Evolutionary conservation across 2,113 vertebrate genomes (phyloP).

Genomic region (Cryptomyrus ogoouensis): DNA sequence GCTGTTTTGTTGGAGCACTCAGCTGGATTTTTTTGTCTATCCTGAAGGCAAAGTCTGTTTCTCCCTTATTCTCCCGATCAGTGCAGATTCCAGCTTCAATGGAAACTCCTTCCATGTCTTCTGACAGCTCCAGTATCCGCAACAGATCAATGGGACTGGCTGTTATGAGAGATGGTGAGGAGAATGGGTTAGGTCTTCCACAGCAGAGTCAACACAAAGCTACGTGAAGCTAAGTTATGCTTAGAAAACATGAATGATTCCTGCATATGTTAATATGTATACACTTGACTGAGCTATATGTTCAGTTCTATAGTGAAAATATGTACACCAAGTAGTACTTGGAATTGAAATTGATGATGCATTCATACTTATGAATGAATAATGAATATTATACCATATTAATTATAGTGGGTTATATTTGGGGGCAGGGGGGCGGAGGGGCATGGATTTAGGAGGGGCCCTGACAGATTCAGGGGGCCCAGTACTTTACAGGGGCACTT

Average conservation of each 20-base stretch:
- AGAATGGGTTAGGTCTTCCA: neutral
- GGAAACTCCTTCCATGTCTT: conserved; percentile 63
- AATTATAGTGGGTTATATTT: neutral
- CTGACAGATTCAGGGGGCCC: neutral
- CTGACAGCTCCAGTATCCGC: conserved; percentile 60
- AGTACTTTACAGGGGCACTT: neutral
- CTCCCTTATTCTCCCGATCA: conserved; percentile 53
- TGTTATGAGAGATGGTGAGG: conserved; percentile 30
- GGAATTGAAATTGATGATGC: neutral
- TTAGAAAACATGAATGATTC: neutral
- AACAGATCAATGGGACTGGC: conserved; percentile 69
- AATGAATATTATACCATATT: neutral
- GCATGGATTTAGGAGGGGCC: neutral
- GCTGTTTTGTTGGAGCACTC: conserved; percentile 67
- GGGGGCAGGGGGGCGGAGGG: neutral
- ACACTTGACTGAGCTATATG: neutral
- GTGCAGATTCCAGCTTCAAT: conserved; percentile 70
- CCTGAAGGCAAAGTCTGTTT: conserved; percentile 68
- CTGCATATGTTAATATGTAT: neutral
- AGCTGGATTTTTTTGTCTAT: conserved; percentile 69
- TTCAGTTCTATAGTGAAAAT: neutral
- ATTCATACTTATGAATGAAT: neutral
- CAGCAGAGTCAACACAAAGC: neutral
- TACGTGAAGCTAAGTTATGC: neutral
- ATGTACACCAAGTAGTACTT: neutral